A percentile compares a stretch with the other conserved stretches of the same genome.
phyloP scores from a whole-genome alignment of 2,888 invertebrate species.

The Heliconius ethilla region DNA sequence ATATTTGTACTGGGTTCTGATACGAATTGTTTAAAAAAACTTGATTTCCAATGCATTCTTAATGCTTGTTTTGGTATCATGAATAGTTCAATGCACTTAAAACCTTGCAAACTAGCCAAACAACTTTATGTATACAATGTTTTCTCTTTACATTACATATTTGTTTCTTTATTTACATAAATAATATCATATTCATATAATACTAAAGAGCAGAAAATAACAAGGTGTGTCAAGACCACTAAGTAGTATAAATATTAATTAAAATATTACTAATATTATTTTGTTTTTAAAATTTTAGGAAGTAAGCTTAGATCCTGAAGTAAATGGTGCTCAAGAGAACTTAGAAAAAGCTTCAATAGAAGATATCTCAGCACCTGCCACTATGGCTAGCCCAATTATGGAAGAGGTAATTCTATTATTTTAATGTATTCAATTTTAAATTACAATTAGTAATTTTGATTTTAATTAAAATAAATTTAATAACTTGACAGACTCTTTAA shows the following conservation, averaged over 20 bases:
- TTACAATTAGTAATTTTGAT: neutral
- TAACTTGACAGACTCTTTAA: neutral
- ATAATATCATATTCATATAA: neutral
- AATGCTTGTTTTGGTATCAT: conserved; percentile 35
- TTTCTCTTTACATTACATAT: conserved; percentile 16
- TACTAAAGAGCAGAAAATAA: neutral
- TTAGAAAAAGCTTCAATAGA: conserved; percentile 66
- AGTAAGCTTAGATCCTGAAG: conserved; percentile 72
- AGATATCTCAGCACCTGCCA: conserved; percentile 71
- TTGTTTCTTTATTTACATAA: neutral
- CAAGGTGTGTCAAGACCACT: neutral
- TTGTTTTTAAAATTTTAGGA: conserved; percentile 60
- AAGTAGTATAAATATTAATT: neutral
- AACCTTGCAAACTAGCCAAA: conserved; percentile 24
- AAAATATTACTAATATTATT: neutral
- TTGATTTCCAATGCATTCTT: conserved; percentile 39
- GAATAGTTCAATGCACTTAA: conserved; percentile 30
- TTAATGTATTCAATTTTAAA: neutral
- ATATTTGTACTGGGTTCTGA: conserved; percentile 35
- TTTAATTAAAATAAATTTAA: neutral
- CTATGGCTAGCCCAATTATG: conserved; percentile 80
- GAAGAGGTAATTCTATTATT: conserved; percentile 74
- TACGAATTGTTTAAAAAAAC: conserved; percentile 26
- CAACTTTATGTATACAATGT: conserved; percentile 22
- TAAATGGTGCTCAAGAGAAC: conserved; percentile 71